Evolutionary conservation across 2,797 vertebrate species (phyloP), one percentile per base, ranked within the genome.

Genomic region (Benthosema pterotum): DNA sequence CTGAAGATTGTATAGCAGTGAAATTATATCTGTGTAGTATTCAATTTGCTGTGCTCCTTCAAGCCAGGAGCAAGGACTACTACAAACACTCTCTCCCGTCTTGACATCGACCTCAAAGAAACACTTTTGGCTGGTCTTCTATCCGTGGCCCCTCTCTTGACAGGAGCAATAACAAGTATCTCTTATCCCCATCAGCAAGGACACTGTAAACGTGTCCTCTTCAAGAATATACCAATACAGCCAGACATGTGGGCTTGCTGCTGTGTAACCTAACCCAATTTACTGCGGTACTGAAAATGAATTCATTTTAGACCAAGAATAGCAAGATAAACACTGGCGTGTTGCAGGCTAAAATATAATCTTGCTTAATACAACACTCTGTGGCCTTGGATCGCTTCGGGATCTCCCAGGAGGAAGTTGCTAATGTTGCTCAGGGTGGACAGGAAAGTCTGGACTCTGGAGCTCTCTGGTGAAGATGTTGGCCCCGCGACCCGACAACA

Each of bases 181-280:
- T 17, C 38, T 14, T 0, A 0, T 8, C 6, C 2, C 42, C 12
- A 25, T 14, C 45, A 32, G 5, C 14, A n/a, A 32, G 52, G 52
- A 53, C 17, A 3, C 16, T n/a, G n/a, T n/a, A n/a, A n/a, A n/a
- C n/a, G n/a, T n/a, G n/a, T n/a, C n/a, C n/a, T n/a, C n/a, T n/a
- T n/a, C n/a, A 59, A 38, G 51, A 48, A 52, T 18, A 25, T 52
- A 17, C 11, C 4, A 60, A 42, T 16, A 47, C 53, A n/a, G 16
- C 42, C 19, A 22, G 19, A 2, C 4, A 0, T 5, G 58, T 58
- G 25, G 14, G 5, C 56, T 32, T 13, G 13, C n/a, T n/a, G n/a
- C 22, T 38, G 32, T 32, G 12, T 53, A 53, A 53, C 14, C n/a
- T n/a, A n/a, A n/a, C n/a, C n/a, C n/a, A 38, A 53, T 53, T 53